Percentiles rank a stretch among this genome's conserved stretches.
These are phyloP conservation scores for Cynodonichthys magdalenae DNA, from an alignment of 2,797 vertebrate genomes.

Conservation along the genomic window DNA sequence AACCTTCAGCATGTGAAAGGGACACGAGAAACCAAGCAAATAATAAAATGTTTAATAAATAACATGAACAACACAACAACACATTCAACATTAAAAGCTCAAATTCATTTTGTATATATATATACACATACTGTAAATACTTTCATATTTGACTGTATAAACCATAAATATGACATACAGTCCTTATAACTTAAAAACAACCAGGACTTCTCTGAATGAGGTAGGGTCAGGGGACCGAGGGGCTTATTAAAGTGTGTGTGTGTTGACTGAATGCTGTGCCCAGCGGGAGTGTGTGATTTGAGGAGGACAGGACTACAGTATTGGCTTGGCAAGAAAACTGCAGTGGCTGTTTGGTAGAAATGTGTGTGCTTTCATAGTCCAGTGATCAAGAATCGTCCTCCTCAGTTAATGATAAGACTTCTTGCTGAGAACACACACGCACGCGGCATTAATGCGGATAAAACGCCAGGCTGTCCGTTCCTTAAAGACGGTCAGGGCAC, in stretches of 20 bases:
- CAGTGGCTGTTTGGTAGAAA: conserved; percentile 71
- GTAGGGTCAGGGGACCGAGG: conserved; percentile 79
- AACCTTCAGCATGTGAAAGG: conserved; percentile 15
- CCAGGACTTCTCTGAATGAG: conserved; percentile 96
- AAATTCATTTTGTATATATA: conserved; percentile 80
- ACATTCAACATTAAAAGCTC: conserved; percentile 80
- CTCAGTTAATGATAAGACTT: conserved; percentile 87
- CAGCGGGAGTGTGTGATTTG: conserved; percentile 22
- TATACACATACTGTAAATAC: conserved; percentile 79
- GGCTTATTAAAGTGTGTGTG: conserved; percentile 36
- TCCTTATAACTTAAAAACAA: conserved; percentile 95
- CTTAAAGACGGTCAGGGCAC: conserved; percentile 90
- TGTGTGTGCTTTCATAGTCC: conserved; percentile 65
- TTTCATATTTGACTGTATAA: conserved; percentile 93
- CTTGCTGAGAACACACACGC: conserved; percentile 95
- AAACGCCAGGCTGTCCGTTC: conserved; percentile 93
- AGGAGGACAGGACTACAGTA: conserved; percentile 67
- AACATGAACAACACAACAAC: conserved; percentile 85
- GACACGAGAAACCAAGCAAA: conserved; percentile 70
- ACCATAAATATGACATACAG: conserved; percentile 99
- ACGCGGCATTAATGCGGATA: conserved; percentile 95
- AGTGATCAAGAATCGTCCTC: conserved; percentile 39
- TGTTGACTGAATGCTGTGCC: conserved; percentile 12
- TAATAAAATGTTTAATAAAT: conserved; percentile 99
- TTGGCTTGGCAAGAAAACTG: conserved; percentile 83